These are phyloP conservation scores for Festucalex cinctus DNA, from an alignment of 2,113 vertebrate species.

Conservation along the genomic window DNA sequence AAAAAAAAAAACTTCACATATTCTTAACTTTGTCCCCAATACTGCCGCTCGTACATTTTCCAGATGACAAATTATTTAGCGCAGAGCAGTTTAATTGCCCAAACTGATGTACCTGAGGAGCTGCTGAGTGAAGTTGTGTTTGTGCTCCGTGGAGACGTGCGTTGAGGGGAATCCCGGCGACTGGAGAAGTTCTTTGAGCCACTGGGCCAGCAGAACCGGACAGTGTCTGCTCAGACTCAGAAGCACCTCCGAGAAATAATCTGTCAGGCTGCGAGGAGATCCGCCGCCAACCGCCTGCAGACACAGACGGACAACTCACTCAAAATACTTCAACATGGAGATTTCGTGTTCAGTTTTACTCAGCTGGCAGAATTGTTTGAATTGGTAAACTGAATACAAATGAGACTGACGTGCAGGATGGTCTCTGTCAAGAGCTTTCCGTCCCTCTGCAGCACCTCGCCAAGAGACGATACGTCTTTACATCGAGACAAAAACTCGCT, in stretches of 20 bases:
- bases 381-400: too few relatives aligned
- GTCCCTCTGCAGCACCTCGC: constrained; percentile 83
- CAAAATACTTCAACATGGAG: too few relatives aligned
- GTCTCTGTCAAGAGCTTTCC: constrained; percentile 88
- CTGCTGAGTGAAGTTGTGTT: constrained; percentile 89
- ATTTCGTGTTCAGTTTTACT: too few relatives aligned
- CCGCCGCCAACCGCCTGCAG: constrained; percentile 83
- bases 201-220: constrained; percentile 80
- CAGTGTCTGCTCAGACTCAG: constrained; percentile 89
- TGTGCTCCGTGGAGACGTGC: constrained; percentile 84
- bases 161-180: constrained; percentile 82
- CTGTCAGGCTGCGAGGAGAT: constrained; percentile 83
- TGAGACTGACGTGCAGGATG: constrained; percentile 81
- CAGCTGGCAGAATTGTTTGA: too few relatives aligned
- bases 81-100: too few relatives aligned
- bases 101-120: constrained; percentile 81
- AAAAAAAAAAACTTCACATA: too few relatives aligned
- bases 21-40: too few relatives aligned
- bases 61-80: too few relatives aligned
- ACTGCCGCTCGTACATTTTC: too few relatives aligned
- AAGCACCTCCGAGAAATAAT: constrained; percentile 90
- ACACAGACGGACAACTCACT: neutral
- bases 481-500: constrained; percentile 87
- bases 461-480: constrained; percentile 79
- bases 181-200: constrained; percentile 88